Evolutionary conservation across 2,888 invertebrate genomes (phyloP).

Genomic region (Metellina segmentata): DNA sequence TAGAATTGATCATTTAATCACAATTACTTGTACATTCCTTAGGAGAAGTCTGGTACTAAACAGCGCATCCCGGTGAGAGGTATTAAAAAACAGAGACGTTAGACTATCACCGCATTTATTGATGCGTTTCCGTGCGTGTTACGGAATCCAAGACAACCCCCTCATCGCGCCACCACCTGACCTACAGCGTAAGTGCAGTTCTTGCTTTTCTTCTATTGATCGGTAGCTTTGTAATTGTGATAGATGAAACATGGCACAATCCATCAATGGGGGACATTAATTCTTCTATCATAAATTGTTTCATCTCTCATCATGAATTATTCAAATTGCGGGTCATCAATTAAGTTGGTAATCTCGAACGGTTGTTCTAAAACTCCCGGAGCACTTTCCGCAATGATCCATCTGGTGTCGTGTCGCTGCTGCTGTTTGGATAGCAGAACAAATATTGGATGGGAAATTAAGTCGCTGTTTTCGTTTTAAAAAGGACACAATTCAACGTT

Average conservation of each 20-base stretch:
- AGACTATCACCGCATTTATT: background rate
- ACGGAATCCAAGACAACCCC: constrained; percentile 24
- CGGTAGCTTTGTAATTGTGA: constrained; percentile 42
- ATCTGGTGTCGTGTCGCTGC: background rate
- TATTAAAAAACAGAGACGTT: no score
- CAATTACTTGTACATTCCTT: no score
- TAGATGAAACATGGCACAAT: constrained; percentile 39
- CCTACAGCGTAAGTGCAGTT: constrained; percentile 8
- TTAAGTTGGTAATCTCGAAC: constrained; percentile 7
- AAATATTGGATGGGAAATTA: background rate
- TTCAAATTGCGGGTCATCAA: constrained; percentile 42
- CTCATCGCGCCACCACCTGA: constrained; percentile 5
- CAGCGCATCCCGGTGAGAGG: no score
- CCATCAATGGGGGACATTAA: constrained; percentile 50
- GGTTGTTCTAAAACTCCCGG: background rate
- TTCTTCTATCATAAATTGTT: constrained; percentile 49
- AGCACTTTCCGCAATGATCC: background rate
- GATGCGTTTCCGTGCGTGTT: background rate
- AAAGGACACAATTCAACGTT: no score
- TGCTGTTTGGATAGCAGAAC: background rate
- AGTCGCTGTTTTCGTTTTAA: background rate
- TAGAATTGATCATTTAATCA: no score
- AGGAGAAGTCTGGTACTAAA: no score
- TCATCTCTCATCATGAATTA: constrained; percentile 55
- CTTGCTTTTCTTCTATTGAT: constrained; percentile 55